Evolutionary conservation across 2,888 invertebrate genomes (phyloP).

Genomic region (Caenorhabditis sp.): DNA sequence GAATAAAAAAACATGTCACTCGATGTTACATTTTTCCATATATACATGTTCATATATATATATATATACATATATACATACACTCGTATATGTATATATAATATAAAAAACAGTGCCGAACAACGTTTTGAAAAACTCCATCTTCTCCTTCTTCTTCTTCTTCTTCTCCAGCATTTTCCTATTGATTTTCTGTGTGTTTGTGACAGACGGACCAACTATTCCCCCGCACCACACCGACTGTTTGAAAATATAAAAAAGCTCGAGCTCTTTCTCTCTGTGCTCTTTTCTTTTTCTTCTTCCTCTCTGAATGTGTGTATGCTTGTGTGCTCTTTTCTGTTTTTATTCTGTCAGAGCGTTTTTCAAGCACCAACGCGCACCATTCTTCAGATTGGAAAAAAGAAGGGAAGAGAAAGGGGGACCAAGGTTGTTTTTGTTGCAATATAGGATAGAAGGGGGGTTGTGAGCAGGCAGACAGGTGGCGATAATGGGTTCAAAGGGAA

Average conservation of each 20-base stretch:
- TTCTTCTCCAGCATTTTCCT: slow-evolving; percentile 36
- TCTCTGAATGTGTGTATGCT: not conserved
- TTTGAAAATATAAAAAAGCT: slow-evolving; percentile 33
- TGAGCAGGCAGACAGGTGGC: slow-evolving; percentile 40
- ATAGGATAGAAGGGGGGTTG: not conserved
- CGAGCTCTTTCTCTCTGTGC: slow-evolving; percentile 8
- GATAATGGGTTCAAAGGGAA: slow-evolving; percentile 19
- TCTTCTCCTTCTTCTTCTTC: slow-evolving; percentile 11
- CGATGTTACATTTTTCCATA: too few relatives aligned
- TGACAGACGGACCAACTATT: slow-evolving; percentile 18
- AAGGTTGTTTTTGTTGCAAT: slow-evolving; percentile 2
- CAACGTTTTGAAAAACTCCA: slow-evolving; percentile 39
- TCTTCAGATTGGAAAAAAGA: slow-evolving; percentile 37
- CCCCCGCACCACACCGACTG: slow-evolving; percentile 12
- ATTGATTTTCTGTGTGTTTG: slow-evolving; percentile 40
- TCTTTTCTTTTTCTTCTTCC: not conserved
- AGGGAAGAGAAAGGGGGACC: slow-evolving; percentile 2
- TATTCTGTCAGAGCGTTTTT: slow-evolving; percentile 3
- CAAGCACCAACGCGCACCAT: slow-evolving; percentile 38
- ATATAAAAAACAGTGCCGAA: slow-evolving; percentile 9
- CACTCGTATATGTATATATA: not conserved
- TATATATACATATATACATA: not conserved
- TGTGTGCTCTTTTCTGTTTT: not conserved
- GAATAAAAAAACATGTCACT: too few relatives aligned
- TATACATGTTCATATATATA: too few relatives aligned